phyloP scores from a whole-genome alignment of 37 sponge, comb jelly and placozoan species.

The Petrosia ficiformis region DNA sequence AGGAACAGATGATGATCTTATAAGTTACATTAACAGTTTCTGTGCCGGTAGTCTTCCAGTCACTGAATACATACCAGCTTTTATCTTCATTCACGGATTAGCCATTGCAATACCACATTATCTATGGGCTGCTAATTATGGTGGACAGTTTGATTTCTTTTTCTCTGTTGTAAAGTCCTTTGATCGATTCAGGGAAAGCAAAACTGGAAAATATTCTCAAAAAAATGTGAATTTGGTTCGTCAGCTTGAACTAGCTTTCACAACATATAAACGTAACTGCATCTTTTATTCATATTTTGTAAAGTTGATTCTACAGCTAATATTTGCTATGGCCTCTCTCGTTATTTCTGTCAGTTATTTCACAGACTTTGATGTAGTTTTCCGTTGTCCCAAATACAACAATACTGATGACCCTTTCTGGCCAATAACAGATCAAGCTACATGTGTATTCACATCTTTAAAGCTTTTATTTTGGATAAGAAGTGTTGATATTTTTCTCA shows the following conservation, averaged over 20 bases:
- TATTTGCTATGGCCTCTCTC: constrained; percentile 18
- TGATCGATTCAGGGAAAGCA: constrained; percentile 47
- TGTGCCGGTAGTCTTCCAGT: constrained; percentile 37
- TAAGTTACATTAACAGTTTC: constrained; percentile 26
- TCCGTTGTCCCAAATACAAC: constrained; percentile 44
- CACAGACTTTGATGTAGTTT: constrained; percentile 34
- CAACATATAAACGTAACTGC: constrained; percentile 32
- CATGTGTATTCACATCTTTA: constrained; percentile 31
- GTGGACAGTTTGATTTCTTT: constrained; percentile 56
- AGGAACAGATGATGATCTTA: neutral
- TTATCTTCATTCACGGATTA: constrained; percentile 49
- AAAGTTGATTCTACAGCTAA: constrained; percentile 28
- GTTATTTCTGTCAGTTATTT: constrained; percentile 19
- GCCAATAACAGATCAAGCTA: constrained; percentile 11
- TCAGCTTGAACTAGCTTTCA: constrained; percentile 32
- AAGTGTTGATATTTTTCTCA: constrained; percentile 45
- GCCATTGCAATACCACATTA: constrained; percentile 51
- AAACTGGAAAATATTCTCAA: constrained; percentile 31
- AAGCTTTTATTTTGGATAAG: constrained; percentile 41
- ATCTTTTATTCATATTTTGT: constrained; percentile 31
- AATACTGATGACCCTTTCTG: constrained; percentile 10
- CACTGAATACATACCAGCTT: constrained; percentile 40
- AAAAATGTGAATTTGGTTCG: constrained; percentile 30
- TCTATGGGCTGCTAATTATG: constrained; percentile 50
- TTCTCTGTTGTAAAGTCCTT: constrained; percentile 23